A percentile compares a stretch with the other conserved stretches of the same genome.
Evolutionary conservation across 2,113 vertebrate species (phyloP).

Genomic region (Echinops telfairi): DNA sequence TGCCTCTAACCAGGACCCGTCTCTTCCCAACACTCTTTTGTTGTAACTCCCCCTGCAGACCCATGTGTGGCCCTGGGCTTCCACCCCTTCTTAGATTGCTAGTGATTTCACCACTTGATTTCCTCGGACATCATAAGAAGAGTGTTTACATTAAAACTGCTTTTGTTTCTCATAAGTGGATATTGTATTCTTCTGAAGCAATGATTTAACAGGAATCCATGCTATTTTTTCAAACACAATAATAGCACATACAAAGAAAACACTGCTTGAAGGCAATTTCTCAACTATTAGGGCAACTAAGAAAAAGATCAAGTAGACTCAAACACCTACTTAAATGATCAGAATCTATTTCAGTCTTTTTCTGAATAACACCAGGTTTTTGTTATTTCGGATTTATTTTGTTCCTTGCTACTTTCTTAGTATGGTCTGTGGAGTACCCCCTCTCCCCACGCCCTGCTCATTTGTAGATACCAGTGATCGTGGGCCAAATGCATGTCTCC

Average conservation of each 20-base stretch:
- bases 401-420: slow-evolving; percentile 62
- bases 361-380: slow-evolving; percentile 58
- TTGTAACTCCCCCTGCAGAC: not conserved
- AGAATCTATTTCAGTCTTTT: not conserved
- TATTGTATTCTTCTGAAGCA: slow-evolving; percentile 21
- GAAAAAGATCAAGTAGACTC: slow-evolving; percentile 5
- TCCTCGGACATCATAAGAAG: slow-evolving; percentile 20
- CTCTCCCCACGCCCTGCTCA: not conserved
- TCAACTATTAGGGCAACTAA: slow-evolving; percentile 1
- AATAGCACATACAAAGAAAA: slow-evolving; percentile 21
- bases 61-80: not conserved
- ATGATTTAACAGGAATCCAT: slow-evolving; percentile 15
- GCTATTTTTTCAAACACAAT: slow-evolving; percentile 48
- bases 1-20: not conserved
- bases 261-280: not conserved
- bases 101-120: slow-evolving; percentile 27
- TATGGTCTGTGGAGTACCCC: not conserved
- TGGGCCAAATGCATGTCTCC: slow-evolving; percentile 41
- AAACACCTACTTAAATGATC: slow-evolving; percentile 44
- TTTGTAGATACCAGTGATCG: slow-evolving; percentile 67
- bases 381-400: slow-evolving; percentile 14
- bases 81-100: slow-evolving; percentile 20
- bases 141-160: slow-evolving; percentile 60
- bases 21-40: not conserved
- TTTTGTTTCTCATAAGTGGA: slow-evolving; percentile 14